Base-by-base conservation (phyloP, 2,888 invertebrate genomes). In the Apeira syringaria region DNA sequence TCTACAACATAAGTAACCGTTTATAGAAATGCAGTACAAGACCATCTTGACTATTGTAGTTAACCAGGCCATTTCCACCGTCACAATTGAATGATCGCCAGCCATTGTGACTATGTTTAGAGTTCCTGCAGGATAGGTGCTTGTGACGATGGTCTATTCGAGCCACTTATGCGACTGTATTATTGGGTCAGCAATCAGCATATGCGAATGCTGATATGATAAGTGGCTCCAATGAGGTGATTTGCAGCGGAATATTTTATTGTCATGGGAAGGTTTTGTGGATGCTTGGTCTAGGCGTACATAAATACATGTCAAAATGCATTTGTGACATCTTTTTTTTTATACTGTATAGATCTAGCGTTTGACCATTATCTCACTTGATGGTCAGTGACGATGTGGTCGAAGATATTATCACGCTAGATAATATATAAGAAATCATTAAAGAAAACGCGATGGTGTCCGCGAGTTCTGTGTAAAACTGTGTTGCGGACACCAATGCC, bases 91-190 rank as follows among this genome's bases (percentile, higher is more conserved):
- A 88, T 89, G 87, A 88, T 89, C 75, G 76, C 76, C 48, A 71
- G 43, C 81, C 76, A 85, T 88, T 88, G 88, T 87, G 80, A 74
- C 87, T 85, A 88, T 85, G 87, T 87, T 87, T 88, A 88, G 89
- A 88, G 87, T 75, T 88, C 89, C 88, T 87, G 87, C 80, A 68
- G 78, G 44, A 76, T 80, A 84, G 82, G 82, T 83, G 80, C 78
- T 69, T 64, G 15, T 46, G 31, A 45, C 64, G 60, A 39, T 45
- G 49, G n/a, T 64, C 62, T 51, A 54, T 47, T 51, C 42, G 33
- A 26, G 27, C 77, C 83, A 83, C 82, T 84, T 83, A 83, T 59
- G 64, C 61, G 60, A 50, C 42, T 59, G 71, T 74, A 84, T 85
- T 85, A 85, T 78, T 86, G 77, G 83, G 81, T 80, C 80, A 78